phyloP scores from a whole-genome alignment of 2,113 vertebrate species.

The Nothoprocta perdicaria region DNA sequence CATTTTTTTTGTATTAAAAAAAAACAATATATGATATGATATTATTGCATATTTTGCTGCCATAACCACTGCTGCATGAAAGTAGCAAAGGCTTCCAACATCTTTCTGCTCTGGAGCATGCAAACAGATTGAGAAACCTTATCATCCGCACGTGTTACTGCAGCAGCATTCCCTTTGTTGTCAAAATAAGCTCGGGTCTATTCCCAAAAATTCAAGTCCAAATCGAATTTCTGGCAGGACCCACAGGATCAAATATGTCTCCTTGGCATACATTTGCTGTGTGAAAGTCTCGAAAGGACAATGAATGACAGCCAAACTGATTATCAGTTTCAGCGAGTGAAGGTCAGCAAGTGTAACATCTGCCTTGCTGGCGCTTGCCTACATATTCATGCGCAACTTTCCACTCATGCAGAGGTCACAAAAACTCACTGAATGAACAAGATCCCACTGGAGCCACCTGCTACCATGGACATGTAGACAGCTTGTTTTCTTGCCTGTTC shows the following conservation, averaged over 20 bases:
- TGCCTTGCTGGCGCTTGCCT: slow-evolving; percentile 61
- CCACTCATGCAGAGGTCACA: slow-evolving; percentile 60
- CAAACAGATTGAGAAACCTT: slow-evolving; percentile 43
- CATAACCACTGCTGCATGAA: neutral
- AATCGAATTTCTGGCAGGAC: slow-evolving; percentile 70
- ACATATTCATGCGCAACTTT: slow-evolving; percentile 48
- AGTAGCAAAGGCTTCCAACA: neutral
- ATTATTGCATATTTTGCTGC: neutral
- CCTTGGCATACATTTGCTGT: slow-evolving; percentile 60
- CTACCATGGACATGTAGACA: neutral
- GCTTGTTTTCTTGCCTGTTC: neutral
- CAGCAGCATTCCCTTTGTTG: slow-evolving; percentile 60
- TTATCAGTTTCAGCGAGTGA: slow-evolving; percentile 66
- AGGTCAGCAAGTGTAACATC: slow-evolving; percentile 71
- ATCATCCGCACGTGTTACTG: slow-evolving; percentile 31
- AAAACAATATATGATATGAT: neutral
- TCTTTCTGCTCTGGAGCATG: neutral
- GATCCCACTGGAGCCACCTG: slow-evolving; percentile 35
- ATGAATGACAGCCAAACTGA: slow-evolving; percentile 72
- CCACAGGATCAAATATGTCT: slow-evolving; percentile 59
- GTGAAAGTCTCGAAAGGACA: slow-evolving; percentile 65
- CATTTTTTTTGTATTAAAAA: neutral
- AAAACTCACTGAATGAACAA: slow-evolving; percentile 45
- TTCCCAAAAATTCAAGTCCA: slow-evolving; percentile 62
- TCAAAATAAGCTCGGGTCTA: slow-evolving; percentile 49